Evolutionary conservation across 2,113 vertebrate genomes (phyloP).

Genomic region (Tupaia chinensis): DNA sequence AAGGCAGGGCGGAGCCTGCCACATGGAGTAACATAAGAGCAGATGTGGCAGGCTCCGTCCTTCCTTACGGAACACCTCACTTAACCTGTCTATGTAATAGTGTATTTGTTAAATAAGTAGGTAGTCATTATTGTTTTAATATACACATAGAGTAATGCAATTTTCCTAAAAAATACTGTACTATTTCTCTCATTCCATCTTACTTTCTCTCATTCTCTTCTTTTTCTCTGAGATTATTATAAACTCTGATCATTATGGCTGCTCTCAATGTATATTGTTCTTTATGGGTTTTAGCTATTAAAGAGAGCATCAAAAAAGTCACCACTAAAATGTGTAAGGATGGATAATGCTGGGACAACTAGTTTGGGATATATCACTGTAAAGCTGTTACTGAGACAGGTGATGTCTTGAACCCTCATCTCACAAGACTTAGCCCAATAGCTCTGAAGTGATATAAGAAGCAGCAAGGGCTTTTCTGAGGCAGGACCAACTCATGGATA

Average conservation of each 20-base stretch:
- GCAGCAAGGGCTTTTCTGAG: background rate
- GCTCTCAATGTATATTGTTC: slow-evolving; percentile 39
- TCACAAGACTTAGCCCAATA: background rate
- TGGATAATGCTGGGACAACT: background rate
- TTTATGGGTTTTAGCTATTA: slow-evolving; percentile 56
- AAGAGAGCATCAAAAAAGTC: slow-evolving; percentile 23
- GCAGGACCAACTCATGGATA: background rate
- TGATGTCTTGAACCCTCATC: background rate
- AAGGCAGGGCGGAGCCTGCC: background rate
- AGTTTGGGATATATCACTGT: background rate
- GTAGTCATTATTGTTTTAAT: slow-evolving; percentile 3
- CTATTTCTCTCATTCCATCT: background rate
- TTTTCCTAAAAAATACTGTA: slow-evolving; percentile 48
- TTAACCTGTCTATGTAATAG: slow-evolving; percentile 61
- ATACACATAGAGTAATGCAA: background rate
- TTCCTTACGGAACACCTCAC: slow-evolving; percentile 44
- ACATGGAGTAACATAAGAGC: background rate
- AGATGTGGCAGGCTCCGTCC: background rate
- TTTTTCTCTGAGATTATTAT: background rate
- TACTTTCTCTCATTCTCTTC: background rate
- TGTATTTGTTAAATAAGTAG: slow-evolving; percentile 69
- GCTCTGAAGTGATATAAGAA: background rate
- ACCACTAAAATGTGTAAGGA: slow-evolving; percentile 12
- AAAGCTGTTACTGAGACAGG: background rate
- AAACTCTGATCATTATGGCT: slow-evolving; percentile 53